A percentile compares a stretch with the other conserved stretches of the same genome.
These are phyloP conservation scores for Picathartes gymnocephalus DNA, from an alignment of 2,113 vertebrate species.

Conservation along the genomic window DNA sequence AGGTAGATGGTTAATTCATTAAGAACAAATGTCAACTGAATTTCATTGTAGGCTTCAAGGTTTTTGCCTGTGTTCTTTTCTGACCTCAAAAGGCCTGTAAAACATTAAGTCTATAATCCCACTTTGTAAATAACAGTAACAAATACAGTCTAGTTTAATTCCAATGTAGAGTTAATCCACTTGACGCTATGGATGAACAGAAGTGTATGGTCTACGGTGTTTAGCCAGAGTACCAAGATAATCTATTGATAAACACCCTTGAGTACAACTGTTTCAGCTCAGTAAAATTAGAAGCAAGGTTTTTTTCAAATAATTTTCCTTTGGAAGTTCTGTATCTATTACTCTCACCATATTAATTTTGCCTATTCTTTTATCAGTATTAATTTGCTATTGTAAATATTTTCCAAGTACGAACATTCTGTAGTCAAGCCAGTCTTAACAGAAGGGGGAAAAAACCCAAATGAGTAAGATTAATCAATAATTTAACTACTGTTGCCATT, in stretches of 20 bases:
- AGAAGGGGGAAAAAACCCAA: background rate
- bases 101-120: background rate
- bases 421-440: background rate
- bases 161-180: background rate
- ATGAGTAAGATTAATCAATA: background rate
- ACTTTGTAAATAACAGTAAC: background rate
- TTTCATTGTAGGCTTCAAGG: background rate
- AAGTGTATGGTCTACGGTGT: background rate
- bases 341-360: background rate
- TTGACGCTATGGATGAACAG: background rate
- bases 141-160: background rate
- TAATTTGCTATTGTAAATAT: background rate
- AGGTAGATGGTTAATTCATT: background rate
- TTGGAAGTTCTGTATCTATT: background rate
- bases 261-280: background rate
- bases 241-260: background rate
- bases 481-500: background rate
- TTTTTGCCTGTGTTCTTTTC: background rate
- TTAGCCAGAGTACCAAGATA: background rate
- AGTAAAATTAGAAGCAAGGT: background rate
- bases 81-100: background rate
- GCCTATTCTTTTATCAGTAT: background rate
- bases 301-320: background rate
- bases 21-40: constrained; percentile 8
- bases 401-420: background rate